A percentile compares a stretch with the other conserved stretches of the same genome.
These are phyloP conservation scores for Platygyra sinensis DNA, from an alignment of 64 coral and sea anemone genomes.

Conservation along the genomic window DNA sequence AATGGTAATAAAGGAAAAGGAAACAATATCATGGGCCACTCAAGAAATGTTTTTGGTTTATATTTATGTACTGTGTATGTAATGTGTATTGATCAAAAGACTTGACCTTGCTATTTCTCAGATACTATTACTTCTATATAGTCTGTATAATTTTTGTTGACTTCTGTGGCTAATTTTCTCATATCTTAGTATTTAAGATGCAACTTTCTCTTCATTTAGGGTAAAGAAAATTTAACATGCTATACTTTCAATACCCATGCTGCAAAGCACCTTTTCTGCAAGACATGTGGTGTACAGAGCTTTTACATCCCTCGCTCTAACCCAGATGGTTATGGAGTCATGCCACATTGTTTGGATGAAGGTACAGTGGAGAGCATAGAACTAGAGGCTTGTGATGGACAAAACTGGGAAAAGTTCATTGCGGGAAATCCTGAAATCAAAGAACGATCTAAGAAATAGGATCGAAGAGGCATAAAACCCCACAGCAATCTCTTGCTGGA, in stretches of 20 bases:
- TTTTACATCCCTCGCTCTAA: slow-evolving; percentile 97
- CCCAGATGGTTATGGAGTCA: slow-evolving; percentile 86
- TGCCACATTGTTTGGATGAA: slow-evolving; percentile 92
- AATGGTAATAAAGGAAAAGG: no score
- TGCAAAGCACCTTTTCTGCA: slow-evolving; percentile 96
- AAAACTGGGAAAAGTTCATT: slow-evolving; percentile 88
- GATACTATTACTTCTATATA: no score
- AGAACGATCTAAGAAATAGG: slow-evolving; percentile 60
- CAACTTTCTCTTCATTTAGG: slow-evolving; percentile 42
- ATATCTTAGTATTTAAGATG: no score
- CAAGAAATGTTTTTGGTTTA: no score
- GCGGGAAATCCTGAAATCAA: slow-evolving; percentile 75
- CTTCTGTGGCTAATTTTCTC: no score
- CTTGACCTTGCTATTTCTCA: no score
- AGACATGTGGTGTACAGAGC: slow-evolving; percentile 97
- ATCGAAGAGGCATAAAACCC: neutral
- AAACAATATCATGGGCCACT: no score
- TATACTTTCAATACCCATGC: slow-evolving; percentile 91
- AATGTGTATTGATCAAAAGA: no score
- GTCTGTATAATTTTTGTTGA: no score
- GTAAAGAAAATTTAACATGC: slow-evolving; percentile 89
- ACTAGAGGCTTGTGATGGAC: slow-evolving; percentile 75
- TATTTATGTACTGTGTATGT: no score
- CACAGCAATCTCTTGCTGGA: neutral
- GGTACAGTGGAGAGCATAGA: slow-evolving; percentile 68